phyloP scores from a whole-genome alignment of 2,888 invertebrate species.

The Xanthostigma xanthostigma region DNA sequence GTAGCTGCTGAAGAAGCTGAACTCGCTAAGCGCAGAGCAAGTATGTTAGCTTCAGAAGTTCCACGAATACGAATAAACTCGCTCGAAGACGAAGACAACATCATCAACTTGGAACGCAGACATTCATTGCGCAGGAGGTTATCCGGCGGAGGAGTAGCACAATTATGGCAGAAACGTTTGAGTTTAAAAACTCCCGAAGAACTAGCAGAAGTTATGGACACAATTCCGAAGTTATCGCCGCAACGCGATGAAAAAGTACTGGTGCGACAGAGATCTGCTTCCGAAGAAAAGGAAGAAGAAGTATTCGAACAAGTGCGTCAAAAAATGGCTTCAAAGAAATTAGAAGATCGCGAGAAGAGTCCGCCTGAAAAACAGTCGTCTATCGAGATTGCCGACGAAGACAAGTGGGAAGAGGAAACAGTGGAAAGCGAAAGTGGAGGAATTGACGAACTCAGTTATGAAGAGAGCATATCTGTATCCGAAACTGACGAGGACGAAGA shows the following conservation, averaged over 20 bases:
- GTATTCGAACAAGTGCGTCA: conserved; percentile 21
- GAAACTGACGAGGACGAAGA: conserved; percentile 8
- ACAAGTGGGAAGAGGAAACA: conserved; percentile 33
- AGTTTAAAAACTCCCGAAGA: conserved; percentile 22
- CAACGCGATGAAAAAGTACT: conserved; percentile 16
- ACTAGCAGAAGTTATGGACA: conserved; percentile 18
- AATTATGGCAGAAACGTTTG: conserved; percentile 24
- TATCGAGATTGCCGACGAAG: conserved; percentile 23
- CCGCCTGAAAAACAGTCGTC: conserved; percentile 18
- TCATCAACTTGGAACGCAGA: conserved; percentile 29
- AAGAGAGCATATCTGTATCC: conserved; percentile 22
- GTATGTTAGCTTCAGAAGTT: conserved; percentile 13
- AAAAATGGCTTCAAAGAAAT: conserved; percentile 28
- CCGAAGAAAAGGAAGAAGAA: conserved; percentile 25
- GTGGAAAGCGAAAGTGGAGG: conserved; percentile 17
- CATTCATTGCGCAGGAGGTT: conserved; percentile 31
- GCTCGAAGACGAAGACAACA: conserved; percentile 30
- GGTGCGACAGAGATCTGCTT: conserved; percentile 21
- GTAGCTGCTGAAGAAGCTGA: conserved; percentile 59
- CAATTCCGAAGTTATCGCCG: not conserved
- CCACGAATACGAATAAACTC: conserved; percentile 36
- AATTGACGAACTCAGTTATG: conserved; percentile 11
- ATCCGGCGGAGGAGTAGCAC: conserved; percentile 30
- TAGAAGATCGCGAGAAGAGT: conserved; percentile 25
- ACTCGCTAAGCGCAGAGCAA: conserved; percentile 16